phyloP scores from a whole-genome alignment of 2,888 invertebrate genomes.

The Shargacucullia verbasci region DNA sequence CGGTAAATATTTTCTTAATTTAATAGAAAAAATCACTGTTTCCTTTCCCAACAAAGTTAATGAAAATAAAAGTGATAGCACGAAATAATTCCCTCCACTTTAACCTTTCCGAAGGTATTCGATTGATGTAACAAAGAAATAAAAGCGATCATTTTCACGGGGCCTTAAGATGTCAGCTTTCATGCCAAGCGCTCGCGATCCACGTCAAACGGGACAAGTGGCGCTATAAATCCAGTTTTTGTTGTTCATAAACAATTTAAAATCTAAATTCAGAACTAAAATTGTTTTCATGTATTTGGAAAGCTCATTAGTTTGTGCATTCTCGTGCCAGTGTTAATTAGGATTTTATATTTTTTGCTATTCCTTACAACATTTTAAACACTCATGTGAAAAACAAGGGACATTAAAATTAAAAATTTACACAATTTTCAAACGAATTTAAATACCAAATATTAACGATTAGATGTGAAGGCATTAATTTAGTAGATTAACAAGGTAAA shows the following conservation, averaged over 20 bases:
- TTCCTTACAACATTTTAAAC: conserved; percentile 25
- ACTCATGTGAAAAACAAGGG: conserved; percentile 13
- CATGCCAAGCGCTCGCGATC: conserved; percentile 32
- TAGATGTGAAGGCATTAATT: conserved; percentile 53
- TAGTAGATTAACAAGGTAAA: conserved; percentile 44
- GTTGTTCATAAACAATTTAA: conserved; percentile 7
- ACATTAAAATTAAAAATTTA: conserved; percentile 18
- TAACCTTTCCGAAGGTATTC: neutral
- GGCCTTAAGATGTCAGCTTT: conserved; percentile 40
- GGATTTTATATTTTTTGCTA: conserved; percentile 8
- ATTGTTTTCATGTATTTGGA: neutral
- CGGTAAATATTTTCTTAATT: too few relatives aligned
- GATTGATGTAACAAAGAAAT: conserved; percentile 20
- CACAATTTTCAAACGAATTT: conserved; percentile 37
- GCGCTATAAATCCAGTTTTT: conserved; percentile 33
- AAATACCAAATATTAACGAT: conserved; percentile 53
- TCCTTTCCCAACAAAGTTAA: too few relatives aligned
- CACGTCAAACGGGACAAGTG: conserved; percentile 19
- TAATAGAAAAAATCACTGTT: too few relatives aligned
- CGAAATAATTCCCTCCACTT: neutral
- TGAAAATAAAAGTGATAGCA: too few relatives aligned
- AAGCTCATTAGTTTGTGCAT: conserved; percentile 28
- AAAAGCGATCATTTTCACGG: conserved; percentile 21
- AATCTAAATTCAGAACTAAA: too few relatives aligned
- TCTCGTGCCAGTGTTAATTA: conserved; percentile 45